A percentile compares a stretch with the other conserved stretches of the same genome.
phyloP scores from a whole-genome alignment of 2,113 vertebrate genomes.

The Entelurus aequoreus region DNA sequence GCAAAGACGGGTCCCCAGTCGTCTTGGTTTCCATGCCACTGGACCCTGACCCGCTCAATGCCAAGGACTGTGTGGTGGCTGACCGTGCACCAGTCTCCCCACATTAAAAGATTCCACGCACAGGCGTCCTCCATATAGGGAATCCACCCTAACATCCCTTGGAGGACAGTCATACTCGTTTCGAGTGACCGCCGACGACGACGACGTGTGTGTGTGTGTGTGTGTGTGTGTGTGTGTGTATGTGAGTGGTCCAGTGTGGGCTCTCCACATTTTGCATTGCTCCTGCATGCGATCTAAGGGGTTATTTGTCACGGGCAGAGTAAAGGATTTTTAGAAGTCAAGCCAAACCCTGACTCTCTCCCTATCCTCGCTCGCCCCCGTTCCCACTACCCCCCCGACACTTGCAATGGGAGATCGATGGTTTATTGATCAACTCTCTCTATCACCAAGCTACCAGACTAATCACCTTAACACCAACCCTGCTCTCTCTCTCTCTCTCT shows the following conservation, averaged over 20 bases:
- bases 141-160: too few species aligned
- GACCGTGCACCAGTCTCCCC: too few species aligned
- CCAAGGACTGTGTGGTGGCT: too few species aligned
- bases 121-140: too few species aligned
- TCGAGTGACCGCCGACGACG: too few species aligned
- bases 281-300: constrained; percentile 60
- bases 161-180: too few species aligned
- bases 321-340: constrained; percentile 84
- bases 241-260: constrained; percentile 3
- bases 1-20: too few species aligned
- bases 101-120: too few species aligned
- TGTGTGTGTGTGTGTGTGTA: too few species aligned
- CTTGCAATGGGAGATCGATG: constrained; percentile 75
- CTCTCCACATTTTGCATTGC: constrained; percentile 59
- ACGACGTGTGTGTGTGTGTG: too few species aligned
- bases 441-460: constrained; percentile 82
- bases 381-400: constrained; percentile 75
- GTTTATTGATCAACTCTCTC: constrained; percentile 81
- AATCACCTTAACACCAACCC: constrained; percentile 80
- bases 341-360: constrained; percentile 66
- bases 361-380: constrained; percentile 64
- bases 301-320: constrained; percentile 79
- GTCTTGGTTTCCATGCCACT: too few species aligned
- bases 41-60: too few species aligned
- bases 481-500: constrained; percentile 64